Base-by-base conservation (phyloP, 2,113 vertebrate species). In the Corythoichthys intestinalis region DNA sequence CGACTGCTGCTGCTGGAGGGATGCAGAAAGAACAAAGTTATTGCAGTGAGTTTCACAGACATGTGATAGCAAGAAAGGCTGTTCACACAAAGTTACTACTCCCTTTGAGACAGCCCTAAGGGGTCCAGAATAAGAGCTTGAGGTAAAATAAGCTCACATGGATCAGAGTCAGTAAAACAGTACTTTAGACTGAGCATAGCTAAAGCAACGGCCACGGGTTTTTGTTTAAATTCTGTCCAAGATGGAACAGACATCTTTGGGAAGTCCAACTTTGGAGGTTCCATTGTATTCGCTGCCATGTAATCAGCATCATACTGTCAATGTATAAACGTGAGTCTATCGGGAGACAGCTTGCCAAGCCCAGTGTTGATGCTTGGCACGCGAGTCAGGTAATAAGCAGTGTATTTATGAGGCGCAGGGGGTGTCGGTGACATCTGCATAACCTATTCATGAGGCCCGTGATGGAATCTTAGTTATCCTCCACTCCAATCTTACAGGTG, bases 391-490 rank as follows among this genome's bases (percentile, higher is more conserved):
- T 85, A 85, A 85, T 83, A 86, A 76, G 74, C 38, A 2, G 52
- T 41, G 73, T 78, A 82, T 85, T 87, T 87, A 86, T 85, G 83
- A 86, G 82, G 82, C 62, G 73, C 63, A 39, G 73, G 7, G 56
- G 71, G 72, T 72, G 80, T 83, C 76, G 37, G 50, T 75, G 87
- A 83, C 85, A 85, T 83, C 76, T 76, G 69, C 73, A 80, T 85
- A 86, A 87, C 83, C 86, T 86, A 85, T 85, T 88, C 84, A 85
- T 81, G 78, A 84, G 81, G 66, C 64, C 72, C 39, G 12, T 79
- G 83, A 87, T 85, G 81, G 77, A 74, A 84, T 83, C 84, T 75
- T 73, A 67, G 82, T 83, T 81, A 85, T 80, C 68, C 69, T 85
- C 72, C 74, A 14, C 58, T 81, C 66, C 75, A 73, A 82, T 88